A percentile compares a stretch with the other conserved stretches of the same genome.
Conservation (phyloP, 2,797 vertebrate genomes). For the Moxostoma hubbsi region DNA sequence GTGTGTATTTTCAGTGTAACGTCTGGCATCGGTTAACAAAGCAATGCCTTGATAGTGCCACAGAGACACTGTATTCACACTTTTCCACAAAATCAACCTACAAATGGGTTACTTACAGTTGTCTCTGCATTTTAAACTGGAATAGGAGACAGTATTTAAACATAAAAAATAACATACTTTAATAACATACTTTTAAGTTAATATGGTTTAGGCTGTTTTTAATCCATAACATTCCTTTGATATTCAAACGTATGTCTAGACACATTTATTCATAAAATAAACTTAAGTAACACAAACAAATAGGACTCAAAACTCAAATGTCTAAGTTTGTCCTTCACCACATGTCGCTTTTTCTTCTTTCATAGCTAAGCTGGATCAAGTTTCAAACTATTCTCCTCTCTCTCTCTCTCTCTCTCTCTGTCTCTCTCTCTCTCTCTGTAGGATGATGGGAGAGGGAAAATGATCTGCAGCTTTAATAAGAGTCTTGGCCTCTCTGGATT, state of each 20-base stretch:
- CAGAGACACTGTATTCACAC: no score
- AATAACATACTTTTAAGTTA: no score
- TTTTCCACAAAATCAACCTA: no score
- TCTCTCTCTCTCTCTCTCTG: constrained; percentile 76
- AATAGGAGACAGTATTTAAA: no score
- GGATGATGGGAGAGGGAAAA: constrained; percentile 82
- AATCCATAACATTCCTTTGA: neutral
- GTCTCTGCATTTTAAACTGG: no score
- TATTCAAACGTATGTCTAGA: neutral
- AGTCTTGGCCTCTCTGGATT: constrained; percentile 92
- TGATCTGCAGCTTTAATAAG: constrained; percentile 99
- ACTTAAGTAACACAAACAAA: constrained; percentile 5
- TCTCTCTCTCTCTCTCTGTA: constrained; percentile 77
- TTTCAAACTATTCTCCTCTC: constrained; percentile 66
- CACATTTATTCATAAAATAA: neutral
- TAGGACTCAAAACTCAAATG: constrained; percentile 44
- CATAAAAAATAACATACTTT: no score
- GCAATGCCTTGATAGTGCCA: no score
- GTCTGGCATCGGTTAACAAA: no score
- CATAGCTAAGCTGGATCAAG: constrained; percentile 58
- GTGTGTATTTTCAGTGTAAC: no score
- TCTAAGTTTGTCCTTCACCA: constrained; percentile 47
- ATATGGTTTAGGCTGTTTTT: neutral
- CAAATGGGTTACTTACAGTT: no score
- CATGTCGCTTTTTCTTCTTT: constrained; percentile 9